phyloP scores from a whole-genome alignment of 1,140 invertebrate genomes.

The Zaprionus davidi region DNA sequence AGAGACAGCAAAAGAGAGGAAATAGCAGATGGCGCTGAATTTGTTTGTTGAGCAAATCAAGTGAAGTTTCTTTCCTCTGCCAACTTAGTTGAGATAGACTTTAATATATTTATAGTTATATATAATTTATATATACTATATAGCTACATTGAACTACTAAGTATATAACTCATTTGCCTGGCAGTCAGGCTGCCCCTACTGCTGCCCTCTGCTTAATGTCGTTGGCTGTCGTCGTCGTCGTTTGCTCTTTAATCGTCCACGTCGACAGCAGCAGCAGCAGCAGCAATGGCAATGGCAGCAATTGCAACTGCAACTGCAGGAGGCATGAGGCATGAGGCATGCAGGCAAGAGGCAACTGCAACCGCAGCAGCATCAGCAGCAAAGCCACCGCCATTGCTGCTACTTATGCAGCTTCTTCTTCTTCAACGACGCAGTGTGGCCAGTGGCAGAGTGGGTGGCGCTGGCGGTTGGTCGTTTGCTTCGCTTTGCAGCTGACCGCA shows the following conservation, averaged over 20 bases:
- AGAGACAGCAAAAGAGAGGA: neutral
- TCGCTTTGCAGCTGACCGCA: conserved; percentile 54
- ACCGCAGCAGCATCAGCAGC: conserved; percentile 19
- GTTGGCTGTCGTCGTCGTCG: conserved; percentile 33
- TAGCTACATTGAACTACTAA: too few relatives aligned
- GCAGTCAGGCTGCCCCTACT: too few relatives aligned
- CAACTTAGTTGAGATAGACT: too few relatives aligned
- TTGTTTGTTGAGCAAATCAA: neutral
- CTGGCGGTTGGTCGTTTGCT: conserved; percentile 42
- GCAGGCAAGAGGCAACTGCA: conserved; percentile 15
- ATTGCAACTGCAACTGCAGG: conserved; percentile 28
- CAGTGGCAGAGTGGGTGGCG: conserved; percentile 54
- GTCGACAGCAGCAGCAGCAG: conserved; percentile 44
- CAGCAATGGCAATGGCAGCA: neutral
- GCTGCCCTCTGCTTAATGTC: neutral
- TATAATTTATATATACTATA: neutral
- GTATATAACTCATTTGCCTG: too few relatives aligned
- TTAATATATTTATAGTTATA: too few relatives aligned
- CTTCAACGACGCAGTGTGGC: conserved; percentile 29
- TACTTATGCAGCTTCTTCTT: conserved; percentile 26
- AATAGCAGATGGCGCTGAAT: neutral
- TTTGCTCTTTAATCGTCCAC: conserved; percentile 70
- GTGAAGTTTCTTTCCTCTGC: too few relatives aligned
- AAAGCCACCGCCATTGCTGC: conserved; percentile 46
- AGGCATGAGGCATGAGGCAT: neutral